Base-by-base conservation (phyloP, 2,797 vertebrate species). In the Notoglanidium macrostoma region DNA sequence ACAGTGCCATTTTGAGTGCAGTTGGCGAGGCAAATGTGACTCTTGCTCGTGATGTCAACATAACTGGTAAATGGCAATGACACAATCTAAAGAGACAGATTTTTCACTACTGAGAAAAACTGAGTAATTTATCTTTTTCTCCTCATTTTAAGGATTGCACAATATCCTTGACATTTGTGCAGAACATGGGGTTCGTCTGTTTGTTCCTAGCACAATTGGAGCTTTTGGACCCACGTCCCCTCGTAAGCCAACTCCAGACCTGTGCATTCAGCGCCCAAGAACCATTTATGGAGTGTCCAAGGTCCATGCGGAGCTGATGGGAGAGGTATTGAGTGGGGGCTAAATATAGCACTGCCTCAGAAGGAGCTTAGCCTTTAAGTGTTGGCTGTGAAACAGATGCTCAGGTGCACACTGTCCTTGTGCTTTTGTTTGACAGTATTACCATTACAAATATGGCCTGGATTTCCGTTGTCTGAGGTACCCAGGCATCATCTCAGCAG, bases 241-340 rank as follows among this genome's bases (percentile, higher is more conserved):
- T 29, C 96, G 96, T 83, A 96, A 98, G 92, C 97, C 96, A 1
- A 96, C 98, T 1, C 98, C 97, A 0, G 98, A 99, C 85, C 92
- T 99, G 57, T 99, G 97, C 83, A 92, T 98, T 76, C 98, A 99
- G 95, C 96, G 97, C 84, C 98, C 98, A 15, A 96, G 96, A 86
- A 99, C 98, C 14, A 99, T 99, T 94, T 99, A 99, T 0, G 98
- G 98, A 0, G 98, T 99, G 89, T 99, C 98, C 90, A 99, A 99
- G 90, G 98, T 99, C 78, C 98, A 99, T 0, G 97, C 97, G 0
- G 98, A 99, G 94, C 96, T 99, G 86, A 98, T 99, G 97, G 98
- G 98, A 93, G 98, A 99, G 93, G 98, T 99, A 83, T 92, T 95
- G 17, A 44, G 26, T 14, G 5, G 21, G 26, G 9, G 49, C 40